phyloP scores from a whole-genome alignment of 2,888 invertebrate species.

The Nomada flava region DNA sequence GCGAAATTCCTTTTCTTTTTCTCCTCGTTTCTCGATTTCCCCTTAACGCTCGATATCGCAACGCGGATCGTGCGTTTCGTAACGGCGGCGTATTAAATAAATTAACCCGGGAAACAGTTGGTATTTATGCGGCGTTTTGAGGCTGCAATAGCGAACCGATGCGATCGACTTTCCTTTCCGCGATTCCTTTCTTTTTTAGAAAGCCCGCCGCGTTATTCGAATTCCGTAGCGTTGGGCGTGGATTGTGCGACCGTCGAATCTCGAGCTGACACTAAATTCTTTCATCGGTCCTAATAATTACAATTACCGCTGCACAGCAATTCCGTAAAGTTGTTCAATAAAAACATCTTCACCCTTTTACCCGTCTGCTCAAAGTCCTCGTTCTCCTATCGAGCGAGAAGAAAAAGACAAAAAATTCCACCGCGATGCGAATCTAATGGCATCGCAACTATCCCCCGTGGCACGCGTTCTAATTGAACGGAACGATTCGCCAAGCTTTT shows the following conservation, averaged over 20 bases:
- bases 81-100: conserved; percentile 31
- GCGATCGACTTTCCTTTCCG: conserved; percentile 42
- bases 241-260: no score
- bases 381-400: no score
- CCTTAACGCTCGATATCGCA: conserved; percentile 43
- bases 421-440: no score
- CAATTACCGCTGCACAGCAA: no score
- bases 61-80: conserved; percentile 46
- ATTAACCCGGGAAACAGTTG: conserved; percentile 26
- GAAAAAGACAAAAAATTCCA: no score
- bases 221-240: conserved; percentile 15
- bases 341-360: no score
- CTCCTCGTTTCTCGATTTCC: conserved; percentile 47
- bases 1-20: conserved; percentile 4
- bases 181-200: conserved; percentile 48
- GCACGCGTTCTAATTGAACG: conserved; percentile 69
- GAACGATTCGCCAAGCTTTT: conserved; percentile 66
- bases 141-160: neutral
- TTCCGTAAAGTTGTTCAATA: no score
- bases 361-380: no score
- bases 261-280: no score
- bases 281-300: no score
- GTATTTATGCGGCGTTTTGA: conserved; percentile 26
- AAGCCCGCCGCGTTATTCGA: conserved; percentile 29
- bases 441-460: conserved; percentile 32